phyloP scores from a whole-genome alignment of 2,797 vertebrate species.

The Chelon labrosus region DNA sequence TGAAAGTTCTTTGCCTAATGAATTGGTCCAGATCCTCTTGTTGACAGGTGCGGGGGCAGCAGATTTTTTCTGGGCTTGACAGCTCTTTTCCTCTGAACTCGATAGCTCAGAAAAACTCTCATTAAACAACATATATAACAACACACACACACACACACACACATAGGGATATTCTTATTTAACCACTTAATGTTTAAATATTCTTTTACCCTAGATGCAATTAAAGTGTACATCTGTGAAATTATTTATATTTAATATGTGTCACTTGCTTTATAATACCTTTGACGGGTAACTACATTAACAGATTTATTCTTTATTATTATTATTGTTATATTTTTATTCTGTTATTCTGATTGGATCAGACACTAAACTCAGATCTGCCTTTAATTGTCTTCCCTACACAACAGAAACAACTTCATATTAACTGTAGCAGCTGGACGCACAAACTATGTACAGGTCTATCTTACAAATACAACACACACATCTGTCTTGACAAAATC shows the following conservation, averaged over 20 bases:
- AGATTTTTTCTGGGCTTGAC: conserved; percentile 30
- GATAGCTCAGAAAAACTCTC: not conserved
- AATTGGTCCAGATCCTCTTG: conserved; percentile 30
- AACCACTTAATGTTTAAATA: not conserved
- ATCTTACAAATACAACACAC: not conserved
- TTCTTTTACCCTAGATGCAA: not conserved
- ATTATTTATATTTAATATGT: not conserved
- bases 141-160: no score
- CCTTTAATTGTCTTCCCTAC: not conserved
- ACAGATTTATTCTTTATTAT: not conserved
- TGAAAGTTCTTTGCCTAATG: conserved; percentile 17
- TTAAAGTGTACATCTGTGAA: not conserved
- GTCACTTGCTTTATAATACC: not conserved
- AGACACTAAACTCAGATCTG: not conserved
- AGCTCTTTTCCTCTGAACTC: conserved; percentile 25
- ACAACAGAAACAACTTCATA: not conserved
- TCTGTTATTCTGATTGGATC: no score
- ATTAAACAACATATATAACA: not conserved
- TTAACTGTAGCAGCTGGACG: not conserved
- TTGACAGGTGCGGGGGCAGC: conserved; percentile 53
- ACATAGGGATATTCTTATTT: not conserved
- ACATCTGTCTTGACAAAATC: no score
- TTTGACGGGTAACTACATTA: not conserved
- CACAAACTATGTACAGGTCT: no score
- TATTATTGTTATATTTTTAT: no score